Evolutionary conservation across 2,888 invertebrate genomes (phyloP).

Genomic region (Diaperis boleti): DNA sequence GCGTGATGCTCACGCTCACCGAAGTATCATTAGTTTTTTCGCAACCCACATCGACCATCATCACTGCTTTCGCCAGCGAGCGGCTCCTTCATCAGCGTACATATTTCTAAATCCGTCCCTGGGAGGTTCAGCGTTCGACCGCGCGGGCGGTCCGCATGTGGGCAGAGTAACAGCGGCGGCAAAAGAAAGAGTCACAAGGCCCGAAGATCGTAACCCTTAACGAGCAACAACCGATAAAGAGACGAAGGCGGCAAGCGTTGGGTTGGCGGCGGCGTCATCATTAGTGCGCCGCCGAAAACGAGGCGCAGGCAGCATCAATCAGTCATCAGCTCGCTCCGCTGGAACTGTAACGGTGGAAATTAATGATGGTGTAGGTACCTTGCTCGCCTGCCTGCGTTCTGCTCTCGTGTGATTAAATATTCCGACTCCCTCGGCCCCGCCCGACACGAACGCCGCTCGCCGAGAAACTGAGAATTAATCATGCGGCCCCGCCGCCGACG

Average conservation of each 20-base stretch:
- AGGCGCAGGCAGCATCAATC: constrained; percentile 58
- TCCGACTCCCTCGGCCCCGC: constrained; percentile 58
- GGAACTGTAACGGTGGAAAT: constrained; percentile 57
- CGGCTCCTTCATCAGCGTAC: too few species aligned
- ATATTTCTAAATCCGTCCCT: constrained; percentile 16
- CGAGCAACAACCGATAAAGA: constrained; percentile 46
- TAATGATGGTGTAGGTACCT: constrained; percentile 54
- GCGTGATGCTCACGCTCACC: too few species aligned
- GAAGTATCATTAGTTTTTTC: too few species aligned
- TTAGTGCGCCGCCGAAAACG: constrained; percentile 53
- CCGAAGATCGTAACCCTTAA: constrained; percentile 40
- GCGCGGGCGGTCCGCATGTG: constrained; percentile 30
- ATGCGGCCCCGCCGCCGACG: constrained; percentile 54
- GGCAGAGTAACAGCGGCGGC: constrained; percentile 27
- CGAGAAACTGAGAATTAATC: constrained; percentile 54
- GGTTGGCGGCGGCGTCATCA: constrained; percentile 50
- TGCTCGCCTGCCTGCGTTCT: constrained; percentile 28
- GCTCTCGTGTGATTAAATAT: constrained; percentile 66
- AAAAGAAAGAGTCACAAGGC: constrained; percentile 36
- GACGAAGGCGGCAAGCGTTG: constrained; percentile 48
- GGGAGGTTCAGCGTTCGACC: constrained; percentile 23
- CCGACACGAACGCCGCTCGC: constrained; percentile 50
- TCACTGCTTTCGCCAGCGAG: too few species aligned
- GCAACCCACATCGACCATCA: too few species aligned
- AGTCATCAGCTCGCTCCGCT: constrained; percentile 56